Base-by-base conservation (phyloP, 2,113 vertebrate genomes). In the Jaculus jaculus region DNA sequence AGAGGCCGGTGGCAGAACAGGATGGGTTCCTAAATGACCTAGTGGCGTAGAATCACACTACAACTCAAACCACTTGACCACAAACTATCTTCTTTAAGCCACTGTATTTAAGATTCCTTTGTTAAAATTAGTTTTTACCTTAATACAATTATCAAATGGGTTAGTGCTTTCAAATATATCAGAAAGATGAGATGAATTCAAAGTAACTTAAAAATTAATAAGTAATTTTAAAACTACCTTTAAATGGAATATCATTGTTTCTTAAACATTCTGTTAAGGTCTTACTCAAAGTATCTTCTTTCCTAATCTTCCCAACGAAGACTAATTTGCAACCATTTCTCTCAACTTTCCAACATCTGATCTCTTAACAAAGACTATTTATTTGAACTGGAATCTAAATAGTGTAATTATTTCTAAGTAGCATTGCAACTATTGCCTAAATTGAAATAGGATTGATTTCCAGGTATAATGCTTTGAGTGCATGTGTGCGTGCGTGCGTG, bases 391-490 rank as follows among this genome's bases (percentile, higher is more conserved):
- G 58, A 93, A 94, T 78, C 58, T 90, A 21, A 92, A 24, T 37
- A 81, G 75, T 37, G n/a, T 90, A 81, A 93, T 87, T 87, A 84
- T 87, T 74, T 93, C 32, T 83, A 89, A 96, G 47, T n/a, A 65
- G 51, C 28, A 66, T n/a, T 80, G 34, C n/a, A 92, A 72, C 4
- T 87, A 32, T 81, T 87, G 28, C 51, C 34, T 87, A 84, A 78
- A 60, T 63, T 89, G 74, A 94, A 91, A 87, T 89, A 51, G 23
- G 65, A 87, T 73, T 65, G 82, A 58, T 84, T 20, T 80, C 39
- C 18, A 93, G 47, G 30, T 63, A 90, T 5, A 91, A n/a, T 58
- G 23, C 47, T 84, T 87, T 47, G 8, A 47, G 42, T 47, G 42
- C 8, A 8, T 47, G 42, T 47, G 42, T 47, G 42, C 8, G 42